Percentiles rank a stretch among this genome's conserved stretches.
phyloP scores from a whole-genome alignment of 2,797 vertebrate genomes.

The Paramormyrops hopkinsi region DNA sequence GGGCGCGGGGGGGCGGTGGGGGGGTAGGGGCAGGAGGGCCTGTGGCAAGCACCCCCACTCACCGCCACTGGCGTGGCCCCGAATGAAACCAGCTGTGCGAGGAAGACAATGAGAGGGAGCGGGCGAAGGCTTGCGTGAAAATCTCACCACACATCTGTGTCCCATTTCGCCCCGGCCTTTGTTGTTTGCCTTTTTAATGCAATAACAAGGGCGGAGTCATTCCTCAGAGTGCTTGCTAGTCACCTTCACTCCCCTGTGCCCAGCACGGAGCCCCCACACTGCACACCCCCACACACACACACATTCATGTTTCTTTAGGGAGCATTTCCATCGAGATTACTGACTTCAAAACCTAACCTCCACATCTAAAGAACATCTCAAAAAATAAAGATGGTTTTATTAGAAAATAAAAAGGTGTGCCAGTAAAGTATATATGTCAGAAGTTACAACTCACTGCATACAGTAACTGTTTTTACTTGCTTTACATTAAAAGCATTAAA shows the following conservation, averaged over 20 bases:
- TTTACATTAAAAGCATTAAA: background rate
- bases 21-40: background rate
- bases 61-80: slow-evolving; percentile 24
- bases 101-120: slow-evolving; percentile 43
- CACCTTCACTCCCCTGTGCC: slow-evolving; percentile 2
- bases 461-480: background rate
- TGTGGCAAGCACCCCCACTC: background rate
- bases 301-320: background rate
- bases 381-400: background rate
- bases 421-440: background rate
- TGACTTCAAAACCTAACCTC: background rate
- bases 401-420: background rate
- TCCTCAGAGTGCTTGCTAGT: slow-evolving; percentile 6
- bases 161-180: slow-evolving; percentile 41
- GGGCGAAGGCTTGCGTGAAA: slow-evolving; percentile 54
- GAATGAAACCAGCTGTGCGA: slow-evolving; percentile 61
- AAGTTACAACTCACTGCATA: background rate
- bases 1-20: too few species aligned
- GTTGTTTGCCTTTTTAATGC: slow-evolving; percentile 26
- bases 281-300: background rate
- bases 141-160: slow-evolving; percentile 55
- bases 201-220: slow-evolving; percentile 24
- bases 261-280: background rate
- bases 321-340: background rate
- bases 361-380: background rate